phyloP scores from a whole-genome alignment of 2,113 vertebrate species.

The Sylvietta virens region DNA sequence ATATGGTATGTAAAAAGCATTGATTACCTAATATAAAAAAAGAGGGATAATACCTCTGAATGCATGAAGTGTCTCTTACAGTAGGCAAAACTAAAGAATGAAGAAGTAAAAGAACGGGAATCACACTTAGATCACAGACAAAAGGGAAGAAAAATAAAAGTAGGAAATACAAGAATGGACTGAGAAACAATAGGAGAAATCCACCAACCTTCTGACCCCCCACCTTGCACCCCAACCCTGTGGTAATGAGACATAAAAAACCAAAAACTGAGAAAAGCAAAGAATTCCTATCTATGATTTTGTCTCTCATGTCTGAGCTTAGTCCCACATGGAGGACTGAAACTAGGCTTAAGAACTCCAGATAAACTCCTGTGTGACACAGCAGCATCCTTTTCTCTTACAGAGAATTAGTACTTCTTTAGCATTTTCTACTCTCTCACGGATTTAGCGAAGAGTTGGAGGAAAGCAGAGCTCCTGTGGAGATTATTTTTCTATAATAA shows the following conservation, averaged over 20 bases:
- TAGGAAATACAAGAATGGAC: neutral
- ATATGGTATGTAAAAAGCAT: neutral
- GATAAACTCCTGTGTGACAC: neutral
- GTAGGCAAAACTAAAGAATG: neutral
- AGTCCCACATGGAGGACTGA: neutral
- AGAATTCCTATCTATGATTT: neutral
- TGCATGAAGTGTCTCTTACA: neutral
- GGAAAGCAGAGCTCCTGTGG: neutral
- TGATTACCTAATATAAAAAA: neutral
- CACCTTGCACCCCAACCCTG: rapidly evolving
- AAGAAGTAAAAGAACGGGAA: neutral
- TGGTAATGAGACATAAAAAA: neutral
- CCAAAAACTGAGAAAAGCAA: neutral
- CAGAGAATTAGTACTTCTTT: neutral
- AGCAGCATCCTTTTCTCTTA: neutral
- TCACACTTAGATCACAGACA: neutral
- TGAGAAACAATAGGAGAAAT: neutral
- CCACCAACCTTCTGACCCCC: neutral
- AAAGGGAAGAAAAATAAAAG: neutral
- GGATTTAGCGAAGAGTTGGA: neutral
- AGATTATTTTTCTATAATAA: neutral
- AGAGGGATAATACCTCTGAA: neutral
- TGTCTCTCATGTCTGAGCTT: neutral
- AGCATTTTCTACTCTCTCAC: neutral
- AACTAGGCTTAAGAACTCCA: neutral